Conservation (phyloP, 2,888 invertebrate genomes). For the Leptopilina syphax region DNA sequence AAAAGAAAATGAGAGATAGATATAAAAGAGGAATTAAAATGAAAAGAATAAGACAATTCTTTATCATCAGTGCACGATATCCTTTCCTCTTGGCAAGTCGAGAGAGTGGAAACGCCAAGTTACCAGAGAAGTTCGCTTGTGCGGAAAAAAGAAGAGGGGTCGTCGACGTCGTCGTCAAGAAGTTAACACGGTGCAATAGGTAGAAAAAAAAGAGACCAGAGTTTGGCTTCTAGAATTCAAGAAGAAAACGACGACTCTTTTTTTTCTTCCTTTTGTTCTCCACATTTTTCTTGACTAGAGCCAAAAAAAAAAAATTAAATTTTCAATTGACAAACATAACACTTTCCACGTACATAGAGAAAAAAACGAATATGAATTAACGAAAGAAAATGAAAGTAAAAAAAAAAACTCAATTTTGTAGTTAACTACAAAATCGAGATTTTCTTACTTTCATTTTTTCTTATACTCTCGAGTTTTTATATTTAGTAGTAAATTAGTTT, state of each 20-base stretch:
- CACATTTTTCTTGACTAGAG: too few species aligned
- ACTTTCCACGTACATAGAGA: too few species aligned
- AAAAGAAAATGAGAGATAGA: neutral
- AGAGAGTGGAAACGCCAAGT: slow-evolving; percentile 26
- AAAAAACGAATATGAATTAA: too few species aligned
- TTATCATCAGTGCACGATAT: slow-evolving; percentile 15
- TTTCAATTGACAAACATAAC: too few species aligned
- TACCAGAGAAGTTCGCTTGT: slow-evolving; percentile 21
- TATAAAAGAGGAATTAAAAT: neutral
- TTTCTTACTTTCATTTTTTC: too few species aligned
- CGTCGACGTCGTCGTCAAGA: slow-evolving; percentile 39
- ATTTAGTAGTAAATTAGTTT: too few species aligned
- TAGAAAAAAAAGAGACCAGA: neutral
- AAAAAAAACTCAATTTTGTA: too few species aligned
- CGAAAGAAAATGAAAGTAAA: too few species aligned
- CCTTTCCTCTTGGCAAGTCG: slow-evolving; percentile 30
- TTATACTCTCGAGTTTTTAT: too few species aligned
- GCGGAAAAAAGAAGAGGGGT: slow-evolving; percentile 36
- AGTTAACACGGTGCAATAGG: slow-evolving; percentile 37
- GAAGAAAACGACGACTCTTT: neutral
- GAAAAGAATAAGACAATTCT: slow-evolving; percentile 15
- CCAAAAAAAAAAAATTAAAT: too few species aligned
- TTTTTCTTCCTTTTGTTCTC: neutral
- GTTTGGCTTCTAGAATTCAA: neutral
- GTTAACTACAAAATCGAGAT: too few species aligned